These are phyloP conservation scores for Girardia tigrina DNA, from an alignment of 2,888 invertebrate species.

Conservation along the genomic window DNA sequence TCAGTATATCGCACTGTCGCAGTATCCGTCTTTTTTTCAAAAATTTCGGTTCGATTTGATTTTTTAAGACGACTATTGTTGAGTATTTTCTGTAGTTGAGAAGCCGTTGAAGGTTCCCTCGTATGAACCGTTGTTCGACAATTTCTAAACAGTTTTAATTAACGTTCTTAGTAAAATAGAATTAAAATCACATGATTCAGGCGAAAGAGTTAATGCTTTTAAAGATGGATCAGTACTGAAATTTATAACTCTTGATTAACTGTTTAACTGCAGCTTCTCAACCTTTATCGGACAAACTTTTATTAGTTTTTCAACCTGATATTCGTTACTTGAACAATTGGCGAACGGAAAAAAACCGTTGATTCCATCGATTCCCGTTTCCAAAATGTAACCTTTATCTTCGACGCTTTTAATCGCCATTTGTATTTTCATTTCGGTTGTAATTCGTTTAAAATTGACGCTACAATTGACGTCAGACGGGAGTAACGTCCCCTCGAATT, in stretches of 20 bases:
- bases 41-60: too few species aligned
- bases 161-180: not conserved
- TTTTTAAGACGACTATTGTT: too few species aligned
- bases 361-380: not conserved
- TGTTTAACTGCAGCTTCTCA: not conserved
- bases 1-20: too few species aligned
- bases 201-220: not conserved
- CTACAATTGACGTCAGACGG: not conserved
- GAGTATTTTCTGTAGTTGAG: not conserved
- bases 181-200: not conserved
- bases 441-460: not conserved
- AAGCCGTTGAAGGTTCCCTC: not conserved
- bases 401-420: not conserved
- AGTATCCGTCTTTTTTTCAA: too few species aligned
- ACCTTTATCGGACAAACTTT: not conserved
- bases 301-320: not conserved
- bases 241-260: not conserved
- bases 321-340: not conserved
- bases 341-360: not conserved
- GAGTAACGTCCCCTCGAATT: not conserved
- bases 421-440: not conserved
- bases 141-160: not conserved
- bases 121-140: not conserved
- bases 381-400: slow-evolving; percentile 12
- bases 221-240: not conserved